Evolutionary conservation across 2,888 invertebrate genomes (phyloP), one percentile per base, ranked within the genome.

Genomic region (Drosophila melanosoma): DNA sequence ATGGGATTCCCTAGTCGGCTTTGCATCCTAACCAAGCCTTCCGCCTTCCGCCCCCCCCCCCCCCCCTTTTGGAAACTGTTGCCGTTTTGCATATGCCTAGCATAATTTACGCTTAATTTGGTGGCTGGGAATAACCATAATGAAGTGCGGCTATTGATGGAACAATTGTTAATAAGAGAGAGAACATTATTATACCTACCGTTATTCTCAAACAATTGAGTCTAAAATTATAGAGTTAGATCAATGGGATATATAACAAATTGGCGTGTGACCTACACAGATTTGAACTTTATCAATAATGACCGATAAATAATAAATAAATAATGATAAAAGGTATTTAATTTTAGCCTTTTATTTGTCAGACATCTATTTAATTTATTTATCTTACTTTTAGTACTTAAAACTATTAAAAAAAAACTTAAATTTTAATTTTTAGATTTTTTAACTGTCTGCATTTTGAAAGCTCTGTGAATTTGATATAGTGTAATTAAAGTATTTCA

Each of bases 91-190:
- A 83, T 88, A 68, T 73, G 74, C 56, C 62, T 33, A 20, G 76
- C 87, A 84, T 88, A 81, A 84, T 81, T 89, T 87, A 74, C 67
- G 73, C 63, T 23, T 69, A 69, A 72, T 74, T 70, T 69, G 59
- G 72, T 54, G 58, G 29, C 38, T 17, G 52, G 51, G 56, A 29
- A 38, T 38, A 58, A 32, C 38, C 76, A 57, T 63, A 78, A 86
- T 86, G 56, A 65, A 74, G 71, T 71, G 75, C 58, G 59, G 61
- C 56, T 49, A 53, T 61, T 70, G 57, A 69, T 60, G 42, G 58
- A 53, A 59, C 20, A 20, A 45, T 42, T 64, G 65, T 76, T 72
- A 71, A 78, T 71, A 65, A 68, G 56, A 42, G 38, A 26, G 26
- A 45, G 33, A 29, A 64, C 57, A 52, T 56, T 52, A 20, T 62